Evolutionary conservation across 2,113 vertebrate genomes (phyloP).

Genomic region (Hyla sarda): DNA sequence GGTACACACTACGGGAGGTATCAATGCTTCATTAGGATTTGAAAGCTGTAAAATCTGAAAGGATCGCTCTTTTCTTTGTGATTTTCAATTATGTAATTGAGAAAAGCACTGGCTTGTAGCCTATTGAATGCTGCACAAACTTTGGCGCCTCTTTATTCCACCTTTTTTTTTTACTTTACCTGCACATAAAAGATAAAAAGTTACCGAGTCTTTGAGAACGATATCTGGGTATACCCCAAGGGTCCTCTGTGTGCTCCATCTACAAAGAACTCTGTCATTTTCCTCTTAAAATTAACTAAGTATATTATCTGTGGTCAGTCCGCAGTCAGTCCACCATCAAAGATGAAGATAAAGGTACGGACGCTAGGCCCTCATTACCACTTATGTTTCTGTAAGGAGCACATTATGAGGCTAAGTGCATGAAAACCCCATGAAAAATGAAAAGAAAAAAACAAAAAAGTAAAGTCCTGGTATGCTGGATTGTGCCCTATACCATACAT

Average conservation of each 20-base stretch:
- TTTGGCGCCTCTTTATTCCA: neutral
- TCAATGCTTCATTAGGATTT: slow-evolving; percentile 64
- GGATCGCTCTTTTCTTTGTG: slow-evolving; percentile 41
- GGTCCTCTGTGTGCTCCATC: neutral
- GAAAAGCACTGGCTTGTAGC: neutral
- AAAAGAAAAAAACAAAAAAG: too few relatives aligned
- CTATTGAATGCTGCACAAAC: neutral
- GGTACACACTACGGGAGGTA: slow-evolving; percentile 63
- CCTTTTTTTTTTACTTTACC: neutral
- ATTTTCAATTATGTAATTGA: slow-evolving; percentile 37
- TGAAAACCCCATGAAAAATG: neutral
- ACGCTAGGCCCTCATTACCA: neutral
- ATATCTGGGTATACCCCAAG: neutral
- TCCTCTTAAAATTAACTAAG: neutral
- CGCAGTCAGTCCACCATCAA: neutral
- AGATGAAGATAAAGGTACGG: neutral
- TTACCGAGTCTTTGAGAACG: neutral
- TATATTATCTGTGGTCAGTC: neutral
- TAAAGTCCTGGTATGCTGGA: too few relatives aligned
- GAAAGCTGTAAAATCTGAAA: slow-evolving; percentile 52
- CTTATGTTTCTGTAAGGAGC: neutral
- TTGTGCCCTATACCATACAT: too few relatives aligned
- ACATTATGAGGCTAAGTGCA: neutral
- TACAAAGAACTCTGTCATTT: neutral
- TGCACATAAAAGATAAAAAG: neutral